A percentile compares a stretch with the other conserved stretches of the same genome.
Conservation (phyloP, 2,113 vertebrate genomes). For the Hippoglossus stenolepis region DNA sequence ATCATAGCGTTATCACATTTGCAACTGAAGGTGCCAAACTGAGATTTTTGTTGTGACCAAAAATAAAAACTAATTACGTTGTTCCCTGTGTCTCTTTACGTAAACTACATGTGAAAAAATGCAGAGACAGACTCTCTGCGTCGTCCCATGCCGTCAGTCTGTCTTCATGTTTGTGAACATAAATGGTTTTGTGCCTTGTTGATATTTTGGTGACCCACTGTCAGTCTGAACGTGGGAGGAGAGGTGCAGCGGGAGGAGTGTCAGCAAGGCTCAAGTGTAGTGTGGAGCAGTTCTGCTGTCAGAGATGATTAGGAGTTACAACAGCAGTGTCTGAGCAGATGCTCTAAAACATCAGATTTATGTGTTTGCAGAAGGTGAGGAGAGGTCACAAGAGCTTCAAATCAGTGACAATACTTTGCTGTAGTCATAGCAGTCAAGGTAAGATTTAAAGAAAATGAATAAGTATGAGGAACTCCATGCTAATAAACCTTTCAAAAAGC, state of each 20-base stretch:
- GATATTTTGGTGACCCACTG: slow-evolving; percentile 9
- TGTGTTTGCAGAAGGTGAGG: not conserved
- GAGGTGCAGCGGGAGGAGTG: not conserved
- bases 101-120: not conserved
- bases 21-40: too few species aligned
- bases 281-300: slow-evolving; percentile 9
- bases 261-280: not conserved
- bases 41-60: not conserved
- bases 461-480: not conserved
- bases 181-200: not conserved
- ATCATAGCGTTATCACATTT: slow-evolving; percentile 13
- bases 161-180: not conserved
- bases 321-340: slow-evolving; percentile 1
- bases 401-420: not conserved
- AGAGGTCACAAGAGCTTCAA: not conserved
- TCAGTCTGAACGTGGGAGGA: not conserved
- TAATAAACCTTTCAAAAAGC: too few species aligned
- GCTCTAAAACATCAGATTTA: not conserved
- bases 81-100: not conserved
- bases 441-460: not conserved
- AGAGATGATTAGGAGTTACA: slow-evolving; percentile 14
- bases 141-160: not conserved
- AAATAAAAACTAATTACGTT: not conserved
- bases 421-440: not conserved
- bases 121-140: not conserved